Evolutionary conservation across 2,888 invertebrate species (phyloP), one percentile per base, ranked within the genome.

Genomic region (Agrotis exclamationis): DNA sequence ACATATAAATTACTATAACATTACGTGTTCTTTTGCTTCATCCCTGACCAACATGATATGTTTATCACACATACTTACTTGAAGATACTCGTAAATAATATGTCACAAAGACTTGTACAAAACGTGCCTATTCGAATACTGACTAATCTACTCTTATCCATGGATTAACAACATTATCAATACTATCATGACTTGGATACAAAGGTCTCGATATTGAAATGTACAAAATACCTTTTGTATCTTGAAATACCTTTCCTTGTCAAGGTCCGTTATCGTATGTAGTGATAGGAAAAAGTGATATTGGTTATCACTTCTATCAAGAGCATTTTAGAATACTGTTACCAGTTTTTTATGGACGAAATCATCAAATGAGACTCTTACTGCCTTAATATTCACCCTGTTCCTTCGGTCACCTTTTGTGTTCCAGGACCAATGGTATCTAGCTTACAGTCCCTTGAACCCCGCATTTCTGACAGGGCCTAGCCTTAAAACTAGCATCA

Each of bases 161-260:
- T 16, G 63, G 83, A 83, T 83, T 79, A 76, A 63, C 45, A 22
- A 33, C 54, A 68, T 68, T 76, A 79, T 82, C 69, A 59, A 20
- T n/a, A 24, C 53, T 70, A 84, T 79, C 75, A 1, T n/a, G 59
- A 67, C 62, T 69, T 68, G 57, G 56, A 65, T 68, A 57, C 51
- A 51, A 56, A 9, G 50, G 57, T 58, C 51, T 69, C 22, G 9
- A 33, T 24, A 51, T 67, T 28, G 33, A 48, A 64, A 54, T 44
- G 11, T 59, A 45, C 1, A 20, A 24, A 79, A 73, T 50, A 65
- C n/a, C 56, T 33, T 6, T 77, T 62, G 45, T 62, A 20, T 50
- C 1, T 28, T 39, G 18, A 53, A 13, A n/a, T 47, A 39, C 5
- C 58, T 44, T 63, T 58, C 20, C 44, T 45, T 11, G 28, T 24